A percentile compares a stretch with the other conserved stretches of the same genome.
phyloP scores from a whole-genome alignment of 2,888 invertebrate genomes.

The Zhengitettix transpicula region DNA sequence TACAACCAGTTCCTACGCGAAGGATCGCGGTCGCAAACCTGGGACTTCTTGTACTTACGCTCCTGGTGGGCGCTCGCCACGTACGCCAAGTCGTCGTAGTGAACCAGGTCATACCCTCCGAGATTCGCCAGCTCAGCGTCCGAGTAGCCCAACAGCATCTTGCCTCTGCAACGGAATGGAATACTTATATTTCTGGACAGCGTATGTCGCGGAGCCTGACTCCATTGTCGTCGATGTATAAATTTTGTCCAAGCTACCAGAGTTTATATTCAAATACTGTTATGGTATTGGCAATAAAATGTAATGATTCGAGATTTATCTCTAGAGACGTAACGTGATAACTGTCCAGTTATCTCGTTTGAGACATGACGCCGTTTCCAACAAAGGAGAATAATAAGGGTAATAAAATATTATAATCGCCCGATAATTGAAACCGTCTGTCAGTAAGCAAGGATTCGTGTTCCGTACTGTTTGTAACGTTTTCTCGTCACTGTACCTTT shows the following conservation, averaged over 20 bases:
- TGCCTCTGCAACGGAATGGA: constrained; percentile 48
- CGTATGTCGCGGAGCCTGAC: background rate
- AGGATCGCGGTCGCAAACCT: background rate
- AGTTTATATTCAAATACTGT: background rate
- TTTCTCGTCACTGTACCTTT: too few relatives aligned
- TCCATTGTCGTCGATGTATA: background rate
- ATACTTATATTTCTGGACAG: background rate
- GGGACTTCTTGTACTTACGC: constrained; percentile 50
- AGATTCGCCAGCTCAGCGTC: constrained; percentile 79
- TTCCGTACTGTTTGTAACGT: too few relatives aligned
- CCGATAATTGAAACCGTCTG: too few relatives aligned
- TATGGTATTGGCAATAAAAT: background rate
- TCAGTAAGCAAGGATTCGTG: too few relatives aligned
- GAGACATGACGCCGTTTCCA: too few relatives aligned
- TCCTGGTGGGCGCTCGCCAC: constrained; percentile 98
- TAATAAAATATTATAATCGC: too few relatives aligned
- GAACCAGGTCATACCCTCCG: constrained; percentile 96
- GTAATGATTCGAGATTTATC: background rate
- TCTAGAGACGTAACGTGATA: too few relatives aligned
- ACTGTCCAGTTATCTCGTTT: too few relatives aligned
- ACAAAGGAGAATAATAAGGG: too few relatives aligned
- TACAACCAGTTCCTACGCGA: background rate
- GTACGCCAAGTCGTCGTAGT: constrained; percentile 93
- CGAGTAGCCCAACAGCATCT: constrained; percentile 84
- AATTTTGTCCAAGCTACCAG: background rate